These are phyloP conservation scores for Archips crataeganus DNA, from an alignment of 2,888 invertebrate genomes.

Conservation along the genomic window DNA sequence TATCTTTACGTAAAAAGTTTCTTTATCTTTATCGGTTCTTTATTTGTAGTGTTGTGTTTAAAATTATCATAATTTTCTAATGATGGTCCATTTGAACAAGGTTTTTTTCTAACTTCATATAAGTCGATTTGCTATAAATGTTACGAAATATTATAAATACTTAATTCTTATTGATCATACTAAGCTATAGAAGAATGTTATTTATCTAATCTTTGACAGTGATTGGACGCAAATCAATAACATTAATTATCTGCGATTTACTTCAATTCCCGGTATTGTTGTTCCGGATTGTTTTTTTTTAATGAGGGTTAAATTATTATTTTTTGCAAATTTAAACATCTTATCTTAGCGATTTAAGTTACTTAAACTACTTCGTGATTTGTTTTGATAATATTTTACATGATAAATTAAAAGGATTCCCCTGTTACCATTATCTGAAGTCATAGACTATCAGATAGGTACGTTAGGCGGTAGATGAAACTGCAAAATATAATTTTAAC, in stretches of 20 bases:
- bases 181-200: not conserved
- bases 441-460: not conserved
- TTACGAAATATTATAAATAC: constrained; percentile 1
- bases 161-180: constrained; percentile 2
- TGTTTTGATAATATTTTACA: not conserved
- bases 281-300: constrained; percentile 6
- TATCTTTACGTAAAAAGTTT: too few relatives aligned
- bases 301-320: not conserved
- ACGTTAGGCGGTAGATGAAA: not conserved
- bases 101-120: too few relatives aligned
- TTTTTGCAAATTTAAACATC: not conserved
- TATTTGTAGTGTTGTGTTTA: too few relatives aligned
- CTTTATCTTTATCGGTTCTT: too few relatives aligned
- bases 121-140: not conserved
- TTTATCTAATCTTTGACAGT: constrained; percentile 5
- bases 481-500: too few relatives aligned
- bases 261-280: constrained; percentile 16
- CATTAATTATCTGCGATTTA: not conserved
- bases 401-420: constrained; percentile 5
- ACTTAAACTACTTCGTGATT: not conserved
- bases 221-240: constrained; percentile 16
- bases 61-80: too few relatives aligned
- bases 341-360: not conserved
- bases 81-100: too few relatives aligned
- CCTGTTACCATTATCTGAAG: not conserved